Conservation (phyloP, 2,888 invertebrate genomes). For the Oligia strigilis region DNA sequence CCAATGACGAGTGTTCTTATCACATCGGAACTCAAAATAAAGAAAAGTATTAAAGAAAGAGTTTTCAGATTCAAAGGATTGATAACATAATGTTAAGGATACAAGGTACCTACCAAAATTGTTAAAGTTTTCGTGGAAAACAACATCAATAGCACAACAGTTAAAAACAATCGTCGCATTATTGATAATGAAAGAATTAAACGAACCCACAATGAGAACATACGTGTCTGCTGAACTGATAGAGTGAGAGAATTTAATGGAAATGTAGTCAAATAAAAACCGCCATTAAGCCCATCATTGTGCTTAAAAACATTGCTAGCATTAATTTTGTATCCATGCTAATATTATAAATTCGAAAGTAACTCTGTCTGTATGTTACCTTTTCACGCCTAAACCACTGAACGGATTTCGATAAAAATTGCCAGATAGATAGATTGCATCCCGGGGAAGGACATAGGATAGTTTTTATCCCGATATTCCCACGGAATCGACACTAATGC, state of each 20-base stretch:
- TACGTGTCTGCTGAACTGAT: conserved; percentile 19
- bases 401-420: too few species aligned
- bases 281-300: conserved; percentile 34
- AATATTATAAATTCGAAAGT: too few species aligned
- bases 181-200: conserved; percentile 21
- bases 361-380: too few species aligned
- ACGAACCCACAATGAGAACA: conserved; percentile 17
- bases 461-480: too few species aligned
- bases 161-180: conserved; percentile 9
- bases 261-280: conserved; percentile 40
- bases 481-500: too few species aligned
- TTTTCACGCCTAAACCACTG: too few species aligned
- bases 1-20: background rate
- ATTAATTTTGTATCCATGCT: background rate
- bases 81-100: background rate
- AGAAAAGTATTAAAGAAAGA: background rate
- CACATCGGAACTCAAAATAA: background rate
- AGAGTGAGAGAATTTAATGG: conserved; percentile 33
- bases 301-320: conserved; percentile 13
- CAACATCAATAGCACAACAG: background rate
- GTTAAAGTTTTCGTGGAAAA: background rate
- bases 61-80: background rate
- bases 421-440: too few species aligned
- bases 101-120: background rate
- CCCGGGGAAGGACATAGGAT: too few species aligned